Conservation (phyloP, 1,140 invertebrate genomes). For the Drosophila parvula region DNA sequence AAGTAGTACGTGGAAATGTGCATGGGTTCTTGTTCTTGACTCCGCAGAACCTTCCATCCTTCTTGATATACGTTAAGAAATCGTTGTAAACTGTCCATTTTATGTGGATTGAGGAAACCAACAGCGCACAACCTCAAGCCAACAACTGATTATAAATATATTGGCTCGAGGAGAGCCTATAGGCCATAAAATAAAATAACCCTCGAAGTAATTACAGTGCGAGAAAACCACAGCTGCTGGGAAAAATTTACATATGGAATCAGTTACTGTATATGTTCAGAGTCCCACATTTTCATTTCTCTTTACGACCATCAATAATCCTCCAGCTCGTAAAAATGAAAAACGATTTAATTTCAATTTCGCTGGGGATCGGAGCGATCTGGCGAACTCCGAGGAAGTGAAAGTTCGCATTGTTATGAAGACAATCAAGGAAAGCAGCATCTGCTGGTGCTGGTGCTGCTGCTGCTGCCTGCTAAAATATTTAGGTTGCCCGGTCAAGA, state of each 20-base stretch:
- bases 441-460: conserved; percentile 4
- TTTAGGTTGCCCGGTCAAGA: conserved; percentile 79
- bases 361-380: conserved; percentile 26
- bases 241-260: conserved; percentile 6
- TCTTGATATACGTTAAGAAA: not conserved
- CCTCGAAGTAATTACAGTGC: conserved; percentile 4
- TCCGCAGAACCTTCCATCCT: not conserved
- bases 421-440: conserved; percentile 22
- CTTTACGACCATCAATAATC: conserved; percentile 21
- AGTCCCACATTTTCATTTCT: not conserved
- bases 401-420: conserved; percentile 74
- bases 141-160: not conserved
- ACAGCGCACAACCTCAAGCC: not conserved
- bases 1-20: not conserved
- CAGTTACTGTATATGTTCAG: not conserved
- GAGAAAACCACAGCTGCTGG: conserved; percentile 29
- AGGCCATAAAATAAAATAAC: not conserved
- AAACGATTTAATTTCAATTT: conserved; percentile 80
- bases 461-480: conserved; percentile 43
- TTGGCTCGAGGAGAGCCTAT: conserved; percentile 4
- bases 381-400: conserved; percentile 47
- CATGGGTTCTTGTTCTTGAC: not conserved
- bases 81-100: not conserved
- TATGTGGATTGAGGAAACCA: not conserved
- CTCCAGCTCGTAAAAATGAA: conserved; percentile 67